A percentile compares a stretch with the other conserved stretches of the same genome.
Evolutionary conservation across 2,113 vertebrate genomes (phyloP).

Genomic region (Sclerurus mexicanus): DNA sequence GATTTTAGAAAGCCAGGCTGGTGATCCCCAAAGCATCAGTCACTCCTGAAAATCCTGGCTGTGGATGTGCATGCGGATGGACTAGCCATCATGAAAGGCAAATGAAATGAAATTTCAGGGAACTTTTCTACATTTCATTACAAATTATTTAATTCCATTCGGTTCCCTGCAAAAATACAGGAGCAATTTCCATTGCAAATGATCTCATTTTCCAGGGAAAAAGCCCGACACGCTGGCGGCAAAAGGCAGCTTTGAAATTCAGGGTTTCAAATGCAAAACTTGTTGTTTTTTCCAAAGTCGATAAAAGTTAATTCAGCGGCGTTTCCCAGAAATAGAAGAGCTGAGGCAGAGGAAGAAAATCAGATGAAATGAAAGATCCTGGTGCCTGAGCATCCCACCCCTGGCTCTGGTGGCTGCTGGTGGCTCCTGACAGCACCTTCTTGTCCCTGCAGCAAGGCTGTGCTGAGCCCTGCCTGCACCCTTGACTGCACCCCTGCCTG

Average conservation of each 20-base stretch:
- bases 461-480: neutral
- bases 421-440: neutral
- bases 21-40: neutral
- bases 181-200: conserved; percentile 25
- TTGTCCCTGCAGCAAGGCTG: neutral
- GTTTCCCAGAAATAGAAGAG: neutral
- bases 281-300: neutral
- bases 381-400: neutral
- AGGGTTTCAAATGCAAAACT: neutral
- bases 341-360: neutral
- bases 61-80: accelerated
- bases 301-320: neutral
- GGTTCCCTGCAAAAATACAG: neutral
- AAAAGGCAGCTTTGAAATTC: conserved; percentile 1
- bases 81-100: neutral
- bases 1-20: neutral
- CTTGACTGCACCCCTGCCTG: neutral
- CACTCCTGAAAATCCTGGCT: neutral
- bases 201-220: neutral
- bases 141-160: neutral
- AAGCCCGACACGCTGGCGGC: neutral
- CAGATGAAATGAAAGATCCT: accelerated
- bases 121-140: neutral
- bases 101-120: neutral
- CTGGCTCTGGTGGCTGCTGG: accelerated